Conservation (phyloP, 2,888 invertebrate genomes). For the Lysandra bellargus region DNA sequence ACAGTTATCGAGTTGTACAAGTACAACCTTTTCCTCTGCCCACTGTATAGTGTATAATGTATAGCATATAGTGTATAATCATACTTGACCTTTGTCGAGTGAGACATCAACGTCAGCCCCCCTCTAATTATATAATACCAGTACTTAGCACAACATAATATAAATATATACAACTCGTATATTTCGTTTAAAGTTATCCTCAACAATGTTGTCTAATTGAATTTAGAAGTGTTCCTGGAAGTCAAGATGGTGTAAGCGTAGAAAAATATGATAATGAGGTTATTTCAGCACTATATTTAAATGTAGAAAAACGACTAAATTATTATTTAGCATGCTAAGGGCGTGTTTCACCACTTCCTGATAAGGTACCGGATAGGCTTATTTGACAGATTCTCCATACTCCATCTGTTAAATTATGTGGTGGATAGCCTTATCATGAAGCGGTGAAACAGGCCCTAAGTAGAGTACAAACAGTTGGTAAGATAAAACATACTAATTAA, state of each 20-base stretch:
- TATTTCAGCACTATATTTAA: not conserved
- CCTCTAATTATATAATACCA: slow-evolving; percentile 5
- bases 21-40: slow-evolving; percentile 5
- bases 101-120: not conserved
- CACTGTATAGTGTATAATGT: not conserved
- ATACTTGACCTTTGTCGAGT: slow-evolving; percentile 17
- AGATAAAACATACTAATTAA: not conserved
- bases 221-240: not conserved
- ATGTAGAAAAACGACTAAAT: not conserved
- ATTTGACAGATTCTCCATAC: too few relatives aligned
- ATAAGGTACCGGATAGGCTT: too few relatives aligned
- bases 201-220: not conserved
- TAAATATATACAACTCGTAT: slow-evolving; percentile 1
- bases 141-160: slow-evolving; percentile 22
- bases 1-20: not conserved
- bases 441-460: too few relatives aligned
- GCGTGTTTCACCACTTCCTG: too few relatives aligned
- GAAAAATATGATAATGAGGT: not conserved
- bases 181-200: not conserved
- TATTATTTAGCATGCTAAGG: not conserved
- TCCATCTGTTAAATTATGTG: too few relatives aligned
- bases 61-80: not conserved
- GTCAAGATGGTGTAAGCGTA: not conserved
- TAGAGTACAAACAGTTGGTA: not conserved
- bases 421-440: too few relatives aligned